Conservation (phyloP, 1,140 invertebrate genomes). For the Drosophila ohnishii region DNA sequence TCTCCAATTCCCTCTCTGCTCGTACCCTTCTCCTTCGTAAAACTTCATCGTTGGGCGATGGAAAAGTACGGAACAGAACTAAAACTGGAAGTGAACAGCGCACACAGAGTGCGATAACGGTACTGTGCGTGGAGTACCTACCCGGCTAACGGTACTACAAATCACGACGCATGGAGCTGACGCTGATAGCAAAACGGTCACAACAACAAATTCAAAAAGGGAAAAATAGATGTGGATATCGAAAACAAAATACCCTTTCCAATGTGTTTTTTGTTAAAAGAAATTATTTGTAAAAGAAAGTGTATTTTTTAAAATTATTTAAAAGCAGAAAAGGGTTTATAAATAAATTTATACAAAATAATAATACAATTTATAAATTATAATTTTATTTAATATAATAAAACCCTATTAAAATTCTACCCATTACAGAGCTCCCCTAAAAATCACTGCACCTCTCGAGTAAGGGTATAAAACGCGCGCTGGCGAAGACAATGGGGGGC, state of each 20-base stretch:
- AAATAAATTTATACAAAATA: too few species aligned
- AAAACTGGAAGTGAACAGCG: constrained; percentile 27
- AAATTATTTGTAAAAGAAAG: too few species aligned
- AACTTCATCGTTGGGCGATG: constrained; percentile 40
- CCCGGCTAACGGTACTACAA: constrained; percentile 40
- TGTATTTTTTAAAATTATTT: too few species aligned
- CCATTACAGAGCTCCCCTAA: neutral
- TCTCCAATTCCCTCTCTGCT: neutral
- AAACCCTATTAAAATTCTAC: neutral
- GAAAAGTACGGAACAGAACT: constrained; percentile 60
- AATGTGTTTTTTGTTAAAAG: neutral
- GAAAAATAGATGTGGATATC: neutral
- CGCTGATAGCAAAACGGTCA: constrained; percentile 39
- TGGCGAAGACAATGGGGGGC: constrained; percentile 46
- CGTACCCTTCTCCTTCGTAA: constrained; percentile 30
- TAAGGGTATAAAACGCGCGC: constrained; percentile 49
- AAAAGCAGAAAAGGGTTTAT: too few species aligned
- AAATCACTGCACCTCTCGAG: neutral
- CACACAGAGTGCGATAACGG: constrained; percentile 58
- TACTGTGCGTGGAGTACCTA: constrained; percentile 66
- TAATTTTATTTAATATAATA: too few species aligned
- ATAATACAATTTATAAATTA: too few species aligned
- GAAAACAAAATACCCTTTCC: constrained; percentile 1
- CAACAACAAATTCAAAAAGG: constrained; percentile 18
- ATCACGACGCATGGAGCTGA: constrained; percentile 54